Conservation (phyloP, 2,113 vertebrate genomes). For the Trematomus loennbergii region DNA sequence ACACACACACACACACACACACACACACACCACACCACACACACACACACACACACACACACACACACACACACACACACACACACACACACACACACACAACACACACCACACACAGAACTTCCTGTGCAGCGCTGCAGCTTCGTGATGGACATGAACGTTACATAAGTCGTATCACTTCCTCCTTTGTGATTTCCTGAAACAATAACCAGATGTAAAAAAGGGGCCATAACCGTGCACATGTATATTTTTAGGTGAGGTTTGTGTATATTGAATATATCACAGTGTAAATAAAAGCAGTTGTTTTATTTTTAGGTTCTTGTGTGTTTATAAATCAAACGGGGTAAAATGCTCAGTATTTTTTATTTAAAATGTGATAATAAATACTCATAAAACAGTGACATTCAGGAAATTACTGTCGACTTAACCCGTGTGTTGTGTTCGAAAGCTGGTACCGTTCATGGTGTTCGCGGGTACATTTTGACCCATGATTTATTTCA, state of each 20-base stretch:
- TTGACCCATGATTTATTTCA: too few relatives aligned
- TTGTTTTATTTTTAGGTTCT: not conserved
- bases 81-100: too few relatives aligned
- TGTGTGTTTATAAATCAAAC: not conserved
- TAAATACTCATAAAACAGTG: not conserved
- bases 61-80: too few relatives aligned
- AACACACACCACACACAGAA: too few relatives aligned
- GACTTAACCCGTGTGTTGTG: too few relatives aligned
- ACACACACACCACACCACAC: too few relatives aligned
- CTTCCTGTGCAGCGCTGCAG: not conserved
- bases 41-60: too few relatives aligned
- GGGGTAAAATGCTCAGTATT: not conserved
- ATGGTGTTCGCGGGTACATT: too few relatives aligned
- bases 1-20: too few relatives aligned
- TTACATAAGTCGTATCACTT: not conserved
- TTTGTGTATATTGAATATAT: too few relatives aligned
- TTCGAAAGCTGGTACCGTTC: too few relatives aligned
- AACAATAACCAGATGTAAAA: not conserved
- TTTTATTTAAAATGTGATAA: not conserved
- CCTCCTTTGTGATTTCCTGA: slow-evolving; percentile 32
- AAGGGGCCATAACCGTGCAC: slow-evolving; percentile 8
- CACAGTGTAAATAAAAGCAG: too few relatives aligned
- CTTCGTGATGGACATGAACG: not conserved
- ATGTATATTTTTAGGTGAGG: not conserved
- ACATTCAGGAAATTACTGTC: not conserved